phyloP scores from a whole-genome alignment of 2,888 invertebrate species.

The Margaritifera margaritifera region DNA sequence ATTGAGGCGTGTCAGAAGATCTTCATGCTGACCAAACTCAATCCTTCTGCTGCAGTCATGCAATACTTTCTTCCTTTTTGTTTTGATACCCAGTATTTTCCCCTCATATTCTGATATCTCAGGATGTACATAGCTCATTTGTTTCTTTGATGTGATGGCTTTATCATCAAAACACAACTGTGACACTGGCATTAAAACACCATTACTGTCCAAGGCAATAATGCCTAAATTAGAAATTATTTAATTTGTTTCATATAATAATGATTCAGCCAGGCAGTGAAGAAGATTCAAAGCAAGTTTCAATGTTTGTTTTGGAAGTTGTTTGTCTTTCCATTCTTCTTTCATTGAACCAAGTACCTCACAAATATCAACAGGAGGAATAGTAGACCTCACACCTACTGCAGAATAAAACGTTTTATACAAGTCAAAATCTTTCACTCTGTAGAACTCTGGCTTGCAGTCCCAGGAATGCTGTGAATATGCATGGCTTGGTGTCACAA shows the following conservation, averaged over 20 bases:
- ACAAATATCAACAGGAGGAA: no score
- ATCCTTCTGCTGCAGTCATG: slow-evolving; percentile 14
- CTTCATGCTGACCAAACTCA: slow-evolving; percentile 63
- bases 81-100: slow-evolving; percentile 16
- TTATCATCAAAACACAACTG: slow-evolving; percentile 51
- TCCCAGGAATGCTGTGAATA: no score
- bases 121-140: slow-evolving; percentile 25
- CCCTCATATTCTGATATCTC: slow-evolving; percentile 12
- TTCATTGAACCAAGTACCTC: not conserved
- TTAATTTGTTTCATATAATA: not conserved
- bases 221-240: not conserved
- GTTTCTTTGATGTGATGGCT: slow-evolving; percentile 40
- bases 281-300: slow-evolving; percentile 12
- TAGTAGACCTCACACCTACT: no score
- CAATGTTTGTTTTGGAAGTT: not conserved
- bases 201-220: not conserved
- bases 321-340: not conserved
- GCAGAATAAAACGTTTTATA: no score
- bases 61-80: slow-evolving; percentile 7
- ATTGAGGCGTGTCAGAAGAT: slow-evolving; percentile 53
- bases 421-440: no score
- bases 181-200: slow-evolving; percentile 31
- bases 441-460: no score
- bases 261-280: slow-evolving; percentile 19
- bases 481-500: no score